These are phyloP conservation scores for Sycophila sp. DNA, from an alignment of 1,140 invertebrate species.

Conservation along the genomic window DNA sequence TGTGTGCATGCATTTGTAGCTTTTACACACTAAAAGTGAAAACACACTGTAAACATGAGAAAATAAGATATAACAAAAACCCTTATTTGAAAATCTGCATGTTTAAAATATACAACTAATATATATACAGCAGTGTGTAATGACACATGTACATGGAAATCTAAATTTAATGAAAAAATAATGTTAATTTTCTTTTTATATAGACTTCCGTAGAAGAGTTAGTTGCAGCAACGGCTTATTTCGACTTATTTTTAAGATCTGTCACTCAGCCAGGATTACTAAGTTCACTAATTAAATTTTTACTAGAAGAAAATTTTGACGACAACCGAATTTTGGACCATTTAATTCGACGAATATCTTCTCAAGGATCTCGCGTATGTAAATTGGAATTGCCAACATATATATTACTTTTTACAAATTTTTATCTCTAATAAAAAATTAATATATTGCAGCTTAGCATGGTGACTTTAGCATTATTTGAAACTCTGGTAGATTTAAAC, in stretches of 20 bases:
- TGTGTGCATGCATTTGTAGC: too few species aligned
- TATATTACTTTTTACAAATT: not conserved
- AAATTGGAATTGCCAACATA: too few species aligned
- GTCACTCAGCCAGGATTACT: slow-evolving; percentile 87
- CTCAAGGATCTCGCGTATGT: slow-evolving; percentile 73
- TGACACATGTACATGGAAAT: too few species aligned
- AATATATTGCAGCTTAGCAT: slow-evolving; percentile 76
- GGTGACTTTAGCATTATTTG: slow-evolving; percentile 89
- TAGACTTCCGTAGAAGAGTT: slow-evolving; percentile 86
- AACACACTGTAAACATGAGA: too few species aligned
- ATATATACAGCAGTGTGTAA: too few species aligned
- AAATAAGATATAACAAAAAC: too few species aligned
- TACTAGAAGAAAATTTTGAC: slow-evolving; percentile 87
- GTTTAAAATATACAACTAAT: too few species aligned
- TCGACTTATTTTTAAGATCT: slow-evolving; percentile 88
- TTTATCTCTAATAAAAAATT: not conserved
- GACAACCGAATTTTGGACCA: slow-evolving; percentile 80
- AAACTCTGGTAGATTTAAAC: slow-evolving; percentile 90
- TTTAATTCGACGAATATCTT: slow-evolving; percentile 79
- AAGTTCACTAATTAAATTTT: slow-evolving; percentile 84
- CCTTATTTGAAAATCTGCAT: too few species aligned
- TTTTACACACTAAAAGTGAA: too few species aligned
- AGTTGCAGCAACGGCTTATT: slow-evolving; percentile 89
- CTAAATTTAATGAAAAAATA: too few species aligned
- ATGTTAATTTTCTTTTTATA: slow-evolving; percentile 31